Percentiles rank a stretch among this genome's conserved stretches.
phyloP scores from a whole-genome alignment of 2,888 invertebrate species.

The Cheilosia grossa region DNA sequence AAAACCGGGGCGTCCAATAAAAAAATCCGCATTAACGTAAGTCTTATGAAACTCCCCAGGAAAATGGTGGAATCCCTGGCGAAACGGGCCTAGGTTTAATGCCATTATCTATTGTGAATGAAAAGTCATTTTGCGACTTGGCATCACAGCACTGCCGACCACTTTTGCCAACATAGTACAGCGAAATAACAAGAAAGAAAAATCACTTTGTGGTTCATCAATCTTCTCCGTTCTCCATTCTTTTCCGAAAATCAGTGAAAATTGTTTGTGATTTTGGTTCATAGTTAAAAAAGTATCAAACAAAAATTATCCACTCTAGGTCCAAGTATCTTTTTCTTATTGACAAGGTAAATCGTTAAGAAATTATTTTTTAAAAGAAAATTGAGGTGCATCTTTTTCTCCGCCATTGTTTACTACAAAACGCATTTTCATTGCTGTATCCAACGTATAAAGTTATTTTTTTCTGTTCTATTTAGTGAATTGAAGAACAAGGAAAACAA shows the following conservation, averaged over 20 bases:
- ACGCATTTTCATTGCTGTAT: not conserved
- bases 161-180: conserved; percentile 26
- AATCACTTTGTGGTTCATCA: conserved; percentile 15
- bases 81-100: too few species aligned
- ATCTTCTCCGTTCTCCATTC: conserved; percentile 15
- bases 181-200: conserved; percentile 8
- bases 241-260: conserved; percentile 31
- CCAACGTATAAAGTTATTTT: not conserved
- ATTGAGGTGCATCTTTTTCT: not conserved
- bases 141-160: not conserved
- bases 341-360: conserved; percentile 25
- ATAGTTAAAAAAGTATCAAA: conserved; percentile 5
- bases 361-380: not conserved
- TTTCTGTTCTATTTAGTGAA: conserved; percentile 11
- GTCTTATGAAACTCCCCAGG: too few species aligned
- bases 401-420: conserved; percentile 63
- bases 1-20: too few species aligned
- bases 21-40: too few species aligned
- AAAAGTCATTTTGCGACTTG: not conserved
- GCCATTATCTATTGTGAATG: too few species aligned
- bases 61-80: too few species aligned
- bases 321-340: not conserved
- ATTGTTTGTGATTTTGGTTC: conserved; percentile 31
- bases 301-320: not conserved
- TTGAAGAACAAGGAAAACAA: conserved; percentile 31